Evolutionary conservation across 2,113 vertebrate genomes (phyloP).

Genomic region (Campylomormyrus tamandua): DNA sequence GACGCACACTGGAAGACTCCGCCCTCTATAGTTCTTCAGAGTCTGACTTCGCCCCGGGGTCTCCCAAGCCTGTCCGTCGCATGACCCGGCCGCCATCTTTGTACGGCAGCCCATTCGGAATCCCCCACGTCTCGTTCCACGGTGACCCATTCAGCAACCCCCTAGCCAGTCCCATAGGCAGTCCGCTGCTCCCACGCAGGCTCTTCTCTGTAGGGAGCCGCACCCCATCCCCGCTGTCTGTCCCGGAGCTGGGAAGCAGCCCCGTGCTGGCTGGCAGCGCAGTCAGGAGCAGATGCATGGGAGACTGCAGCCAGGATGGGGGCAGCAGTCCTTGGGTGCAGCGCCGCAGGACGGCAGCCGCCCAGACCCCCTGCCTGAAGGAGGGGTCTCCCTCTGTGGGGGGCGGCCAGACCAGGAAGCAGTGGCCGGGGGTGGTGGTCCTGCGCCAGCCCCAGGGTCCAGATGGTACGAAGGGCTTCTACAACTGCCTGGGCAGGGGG

Average conservation of each 20-base stretch:
- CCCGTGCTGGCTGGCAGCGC: constrained; percentile 9
- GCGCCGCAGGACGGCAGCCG: constrained; percentile 25
- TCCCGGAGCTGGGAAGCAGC: constrained; percentile 17
- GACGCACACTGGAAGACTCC: constrained; percentile 7
- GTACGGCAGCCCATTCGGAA: constrained; percentile 12
- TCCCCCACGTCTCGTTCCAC: constrained; percentile 11
- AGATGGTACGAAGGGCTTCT: constrained; percentile 38
- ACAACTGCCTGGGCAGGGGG: constrained; percentile 41
- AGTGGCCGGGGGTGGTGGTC: neutral
- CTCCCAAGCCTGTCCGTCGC: neutral
- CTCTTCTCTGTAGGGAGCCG: constrained; percentile 28
- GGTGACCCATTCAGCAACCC: neutral
- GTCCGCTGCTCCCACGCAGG: constrained; percentile 16
- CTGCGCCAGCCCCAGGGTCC: constrained; percentile 39
- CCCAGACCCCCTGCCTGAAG: neutral
- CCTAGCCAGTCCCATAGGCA: neutral
- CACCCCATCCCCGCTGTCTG: constrained; percentile 21
- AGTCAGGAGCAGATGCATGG: constrained; percentile 16
- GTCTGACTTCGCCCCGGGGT: accelerated
- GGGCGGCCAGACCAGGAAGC: accelerated
- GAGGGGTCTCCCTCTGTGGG: accelerated
- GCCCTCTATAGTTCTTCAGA: constrained; percentile 21
- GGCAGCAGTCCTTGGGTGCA: constrained; percentile 39
- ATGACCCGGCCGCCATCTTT: constrained; percentile 14
- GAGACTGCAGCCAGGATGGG: constrained; percentile 25